Percentiles rank a stretch among this genome's conserved stretches.
Conservation (phyloP, 2,888 invertebrate genomes). For the Lapara coniferarum region DNA sequence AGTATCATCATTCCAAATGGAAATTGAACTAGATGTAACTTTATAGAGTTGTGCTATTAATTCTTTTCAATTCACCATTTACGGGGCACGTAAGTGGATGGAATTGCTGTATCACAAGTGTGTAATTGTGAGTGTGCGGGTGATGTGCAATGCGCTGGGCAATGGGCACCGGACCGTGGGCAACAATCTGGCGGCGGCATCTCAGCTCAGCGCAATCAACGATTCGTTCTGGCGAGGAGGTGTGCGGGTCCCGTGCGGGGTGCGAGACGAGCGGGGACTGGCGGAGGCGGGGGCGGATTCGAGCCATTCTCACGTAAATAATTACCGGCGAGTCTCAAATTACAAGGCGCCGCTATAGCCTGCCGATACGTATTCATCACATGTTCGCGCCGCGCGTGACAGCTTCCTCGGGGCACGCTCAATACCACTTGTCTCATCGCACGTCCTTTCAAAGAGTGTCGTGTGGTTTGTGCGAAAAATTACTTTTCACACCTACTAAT, state of each 20-base stretch:
- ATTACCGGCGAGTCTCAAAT: constrained; percentile 81
- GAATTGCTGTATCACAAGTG: constrained; percentile 15
- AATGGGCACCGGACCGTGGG: constrained; percentile 59
- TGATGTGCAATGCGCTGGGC: constrained; percentile 37
- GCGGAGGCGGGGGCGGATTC: constrained; percentile 48
- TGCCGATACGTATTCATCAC: constrained; percentile 81
- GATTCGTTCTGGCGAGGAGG: constrained; percentile 72
- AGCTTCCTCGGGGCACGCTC: constrained; percentile 73
- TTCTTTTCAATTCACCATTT: constrained; percentile 11
- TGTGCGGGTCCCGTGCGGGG: constrained; percentile 41
- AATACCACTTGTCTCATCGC: constrained; percentile 27
- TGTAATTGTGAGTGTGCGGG: constrained; percentile 37
- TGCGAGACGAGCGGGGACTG: constrained; percentile 42
- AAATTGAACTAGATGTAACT: constrained; percentile 11
- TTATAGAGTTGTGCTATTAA: constrained; percentile 38
- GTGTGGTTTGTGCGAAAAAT: background rate
- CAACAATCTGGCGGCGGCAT: constrained; percentile 75
- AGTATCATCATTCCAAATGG: background rate
- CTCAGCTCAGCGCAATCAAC: constrained; percentile 76
- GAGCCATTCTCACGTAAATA: constrained; percentile 82
- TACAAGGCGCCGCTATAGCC: constrained; percentile 79
- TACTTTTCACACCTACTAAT: background rate
- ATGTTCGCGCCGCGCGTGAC: constrained; percentile 79
- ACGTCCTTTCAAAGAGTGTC: background rate
- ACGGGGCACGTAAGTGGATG: constrained; percentile 10